Conservation (phyloP, 1,140 invertebrate genomes). For the Heliconius hermathena region DNA sequence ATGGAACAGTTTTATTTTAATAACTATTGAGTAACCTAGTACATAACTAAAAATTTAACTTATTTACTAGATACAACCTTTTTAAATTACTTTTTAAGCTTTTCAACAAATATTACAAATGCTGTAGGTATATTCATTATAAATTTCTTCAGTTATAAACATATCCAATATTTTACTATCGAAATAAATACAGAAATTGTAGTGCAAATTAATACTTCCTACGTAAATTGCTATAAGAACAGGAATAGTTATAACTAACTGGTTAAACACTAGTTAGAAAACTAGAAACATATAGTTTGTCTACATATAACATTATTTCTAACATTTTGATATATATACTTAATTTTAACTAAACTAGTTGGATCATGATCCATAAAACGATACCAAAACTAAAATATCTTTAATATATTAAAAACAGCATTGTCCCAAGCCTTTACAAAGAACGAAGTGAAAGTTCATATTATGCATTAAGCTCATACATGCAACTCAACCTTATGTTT, state of each 20-base stretch:
- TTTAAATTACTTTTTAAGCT: no score
- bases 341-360: no score
- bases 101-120: no score
- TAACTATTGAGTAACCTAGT: no score
- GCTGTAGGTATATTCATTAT: no score
- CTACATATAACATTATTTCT: background rate
- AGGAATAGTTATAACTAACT: background rate
- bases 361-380: background rate
- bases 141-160: no score
- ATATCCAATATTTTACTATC: background rate
- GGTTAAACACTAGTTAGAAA: background rate
- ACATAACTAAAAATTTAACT: no score
- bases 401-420: background rate
- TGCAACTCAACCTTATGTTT: slow-evolving; percentile 9
- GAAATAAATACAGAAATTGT: background rate
- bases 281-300: background rate
- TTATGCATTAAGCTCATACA: background rate
- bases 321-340: background rate
- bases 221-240: background rate
- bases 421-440: background rate
- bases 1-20: no score
- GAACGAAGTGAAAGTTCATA: background rate
- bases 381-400: background rate
- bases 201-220: background rate
- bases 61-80: no score